Evolutionary conservation across 2,113 vertebrate genomes (phyloP).

Genomic region (Semicossyphus pulcher): DNA sequence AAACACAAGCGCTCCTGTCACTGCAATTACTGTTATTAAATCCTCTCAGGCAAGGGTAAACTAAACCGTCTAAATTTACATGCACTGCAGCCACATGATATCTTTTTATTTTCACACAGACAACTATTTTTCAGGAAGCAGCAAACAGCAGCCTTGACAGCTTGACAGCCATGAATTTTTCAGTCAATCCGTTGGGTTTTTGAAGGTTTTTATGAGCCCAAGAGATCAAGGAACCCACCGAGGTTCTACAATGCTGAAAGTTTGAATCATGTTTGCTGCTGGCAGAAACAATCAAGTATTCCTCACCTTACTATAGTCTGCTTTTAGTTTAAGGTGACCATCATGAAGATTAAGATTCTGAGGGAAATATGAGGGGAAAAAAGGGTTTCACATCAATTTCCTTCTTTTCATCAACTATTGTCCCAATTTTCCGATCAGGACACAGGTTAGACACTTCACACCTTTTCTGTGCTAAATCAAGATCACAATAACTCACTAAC

Average conservation of each 20-base stretch:
- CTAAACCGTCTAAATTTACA: slow-evolving; percentile 27
- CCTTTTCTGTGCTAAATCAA: no score
- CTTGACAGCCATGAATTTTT: slow-evolving; percentile 54
- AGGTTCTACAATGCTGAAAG: background rate
- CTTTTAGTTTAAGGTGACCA: background rate
- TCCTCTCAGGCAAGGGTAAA: slow-evolving; percentile 7
- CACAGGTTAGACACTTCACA: no score
- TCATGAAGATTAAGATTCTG: no score
- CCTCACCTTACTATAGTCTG: background rate
- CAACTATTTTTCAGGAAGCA: slow-evolving; percentile 15
- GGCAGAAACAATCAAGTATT: background rate
- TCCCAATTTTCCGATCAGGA: no score
- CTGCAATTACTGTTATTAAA: slow-evolving; percentile 44
- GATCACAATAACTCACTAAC: no score
- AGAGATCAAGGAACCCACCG: slow-evolving; percentile 27
- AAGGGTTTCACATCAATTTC: no score
- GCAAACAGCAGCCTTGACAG: slow-evolving; percentile 32
- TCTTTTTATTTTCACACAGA: slow-evolving; percentile 16
- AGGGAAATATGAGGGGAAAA: no score
- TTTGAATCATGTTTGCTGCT: background rate
- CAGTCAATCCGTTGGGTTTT: slow-evolving; percentile 45
- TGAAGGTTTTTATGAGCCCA: slow-evolving; percentile 33
- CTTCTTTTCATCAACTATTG: no score
- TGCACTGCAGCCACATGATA: slow-evolving; percentile 23
- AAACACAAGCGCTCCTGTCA: background rate